Conservation (phyloP, 2,888 invertebrate genomes). For the Caenorhabditis wallacei region DNA sequence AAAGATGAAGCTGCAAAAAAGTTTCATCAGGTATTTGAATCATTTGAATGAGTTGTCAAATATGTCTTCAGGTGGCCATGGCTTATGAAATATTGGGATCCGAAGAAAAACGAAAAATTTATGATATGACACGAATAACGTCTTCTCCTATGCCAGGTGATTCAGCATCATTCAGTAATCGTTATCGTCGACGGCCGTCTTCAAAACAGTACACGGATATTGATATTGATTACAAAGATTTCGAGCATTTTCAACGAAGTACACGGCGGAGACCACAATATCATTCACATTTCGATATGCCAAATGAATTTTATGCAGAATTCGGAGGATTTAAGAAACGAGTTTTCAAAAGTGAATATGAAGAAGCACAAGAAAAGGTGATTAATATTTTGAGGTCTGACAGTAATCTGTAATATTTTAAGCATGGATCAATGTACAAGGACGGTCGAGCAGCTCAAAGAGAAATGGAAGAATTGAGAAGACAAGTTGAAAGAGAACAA, state of each 20-base stretch:
- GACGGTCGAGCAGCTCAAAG: conserved; percentile 75
- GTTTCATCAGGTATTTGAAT: conserved; percentile 79
- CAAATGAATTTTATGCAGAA: conserved; percentile 76
- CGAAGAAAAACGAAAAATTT: conserved; percentile 74
- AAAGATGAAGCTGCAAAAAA: conserved; percentile 75
- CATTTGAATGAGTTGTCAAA: too few species aligned
- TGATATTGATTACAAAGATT: conserved; percentile 81
- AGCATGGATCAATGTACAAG: conserved; percentile 70
- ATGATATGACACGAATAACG: conserved; percentile 68
- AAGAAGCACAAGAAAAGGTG: conserved; percentile 68
- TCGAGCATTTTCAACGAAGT: conserved; percentile 80
- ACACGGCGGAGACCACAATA: conserved; percentile 69
- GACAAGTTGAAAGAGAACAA: conserved; percentile 75
- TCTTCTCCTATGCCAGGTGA: conserved; percentile 47
- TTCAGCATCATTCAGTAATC: conserved; percentile 34
- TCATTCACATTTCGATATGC: conserved; percentile 76
- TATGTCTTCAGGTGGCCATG: conserved; percentile 74
- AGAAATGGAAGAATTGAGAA: conserved; percentile 76
- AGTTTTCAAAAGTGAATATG: conserved; percentile 72
- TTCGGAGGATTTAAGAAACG: conserved; percentile 70
- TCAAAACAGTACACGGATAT: conserved; percentile 77
- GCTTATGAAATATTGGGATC: conserved; percentile 80
- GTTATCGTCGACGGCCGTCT: conserved; percentile 36
- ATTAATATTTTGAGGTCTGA: not conserved
- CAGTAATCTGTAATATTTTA: conserved; percentile 2